Conservation (phyloP, 37 sponge, comb jelly and placozoan species). For the Cliona cf. orientalis region DNA sequence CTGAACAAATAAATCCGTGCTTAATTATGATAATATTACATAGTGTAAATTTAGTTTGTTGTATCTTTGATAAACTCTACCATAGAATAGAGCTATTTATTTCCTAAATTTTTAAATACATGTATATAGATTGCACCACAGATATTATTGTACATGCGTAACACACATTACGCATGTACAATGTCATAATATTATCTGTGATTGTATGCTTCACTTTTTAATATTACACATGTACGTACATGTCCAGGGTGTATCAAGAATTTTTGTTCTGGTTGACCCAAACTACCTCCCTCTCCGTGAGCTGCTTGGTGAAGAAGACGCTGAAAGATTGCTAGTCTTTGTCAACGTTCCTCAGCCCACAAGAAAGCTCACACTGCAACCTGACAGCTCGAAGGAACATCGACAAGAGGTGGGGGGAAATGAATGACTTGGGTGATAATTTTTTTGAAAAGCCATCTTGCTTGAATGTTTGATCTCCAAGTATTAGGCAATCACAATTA, state of each 20-base stretch:
- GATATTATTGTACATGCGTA: too few relatives aligned
- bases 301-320: constrained; percentile 4
- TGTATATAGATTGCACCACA: too few relatives aligned
- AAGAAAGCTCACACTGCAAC: background rate
- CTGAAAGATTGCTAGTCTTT: constrained; percentile 3
- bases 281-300: constrained; percentile 8
- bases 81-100: background rate
- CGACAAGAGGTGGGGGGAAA: too few relatives aligned
- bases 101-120: background rate
- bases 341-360: background rate
- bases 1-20: too few relatives aligned
- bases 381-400: constrained; percentile 21
- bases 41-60: too few relatives aligned
- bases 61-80: background rate
- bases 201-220: background rate
- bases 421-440: too few relatives aligned
- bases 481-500: too few relatives aligned
- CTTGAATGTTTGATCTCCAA: too few relatives aligned
- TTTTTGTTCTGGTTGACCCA: constrained; percentile 16
- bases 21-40: too few relatives aligned
- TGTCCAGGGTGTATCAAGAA: constrained; percentile 10
- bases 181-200: too few relatives aligned
- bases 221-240: background rate
- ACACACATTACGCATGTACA: too few relatives aligned
- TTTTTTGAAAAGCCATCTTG: too few relatives aligned